Evolutionary conservation across 2,113 vertebrate genomes (phyloP).

Genomic region (Diadophis punctatus): DNA sequence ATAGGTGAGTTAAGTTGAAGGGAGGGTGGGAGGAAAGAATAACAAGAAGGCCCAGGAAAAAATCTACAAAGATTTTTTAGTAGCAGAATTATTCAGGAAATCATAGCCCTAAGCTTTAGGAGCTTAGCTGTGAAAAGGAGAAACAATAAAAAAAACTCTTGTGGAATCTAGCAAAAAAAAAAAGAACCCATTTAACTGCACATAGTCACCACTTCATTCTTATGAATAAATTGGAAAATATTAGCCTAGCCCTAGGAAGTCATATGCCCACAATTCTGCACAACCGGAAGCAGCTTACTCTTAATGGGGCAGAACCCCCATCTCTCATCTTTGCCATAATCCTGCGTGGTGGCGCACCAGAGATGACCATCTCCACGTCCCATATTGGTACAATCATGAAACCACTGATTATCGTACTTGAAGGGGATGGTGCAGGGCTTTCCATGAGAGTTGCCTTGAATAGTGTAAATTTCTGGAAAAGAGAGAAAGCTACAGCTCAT

Average conservation of each 20-base stretch:
- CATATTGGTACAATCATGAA: slow-evolving; percentile 86
- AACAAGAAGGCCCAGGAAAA: not conserved
- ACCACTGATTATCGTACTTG: slow-evolving; percentile 93
- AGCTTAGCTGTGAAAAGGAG: not conserved
- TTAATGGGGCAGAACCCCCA: slow-evolving; percentile 98
- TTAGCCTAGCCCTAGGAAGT: too few species aligned
- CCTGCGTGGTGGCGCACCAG: slow-evolving; percentile 94
- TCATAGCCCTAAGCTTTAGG: not conserved
- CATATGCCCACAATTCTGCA: not conserved
- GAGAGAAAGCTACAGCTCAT: not conserved
- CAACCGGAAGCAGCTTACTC: slow-evolving; percentile 69
- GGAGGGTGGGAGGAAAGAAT: not conserved
- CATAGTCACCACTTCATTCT: not conserved
- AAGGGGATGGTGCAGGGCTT: slow-evolving; percentile 94
- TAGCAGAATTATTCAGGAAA: not conserved
- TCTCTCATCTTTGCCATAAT: slow-evolving; percentile 89
- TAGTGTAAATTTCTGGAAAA: slow-evolving; percentile 89
- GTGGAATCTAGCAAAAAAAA: too few species aligned
- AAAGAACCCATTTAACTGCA: not conserved
- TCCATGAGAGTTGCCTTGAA: slow-evolving; percentile 94
- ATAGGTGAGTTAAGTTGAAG: not conserved
- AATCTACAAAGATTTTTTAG: not conserved
- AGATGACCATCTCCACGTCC: slow-evolving; percentile 92
- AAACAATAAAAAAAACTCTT: not conserved
- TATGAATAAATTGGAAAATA: not conserved